These are phyloP conservation scores for Thymelicus acteon DNA, from an alignment of 2,888 invertebrate genomes.

Conservation along the genomic window DNA sequence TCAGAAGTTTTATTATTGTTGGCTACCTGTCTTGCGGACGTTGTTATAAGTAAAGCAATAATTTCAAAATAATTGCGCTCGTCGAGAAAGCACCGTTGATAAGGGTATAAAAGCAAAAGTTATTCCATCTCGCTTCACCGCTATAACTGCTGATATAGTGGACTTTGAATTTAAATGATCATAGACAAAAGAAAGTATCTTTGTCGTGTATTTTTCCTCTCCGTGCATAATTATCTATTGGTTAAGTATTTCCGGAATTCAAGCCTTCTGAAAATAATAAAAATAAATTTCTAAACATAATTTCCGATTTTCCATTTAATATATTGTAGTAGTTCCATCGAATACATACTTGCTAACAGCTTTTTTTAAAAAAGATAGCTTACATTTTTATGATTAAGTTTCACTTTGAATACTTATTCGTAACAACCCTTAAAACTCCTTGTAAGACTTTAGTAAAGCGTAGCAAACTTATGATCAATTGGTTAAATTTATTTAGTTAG, in stretches of 20 bases:
- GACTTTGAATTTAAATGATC: slow-evolving; percentile 2
- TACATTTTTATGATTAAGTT: too few species aligned
- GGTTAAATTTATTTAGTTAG: too few species aligned
- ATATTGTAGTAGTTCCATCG: too few species aligned
- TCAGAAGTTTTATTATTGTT: slow-evolving; percentile 56
- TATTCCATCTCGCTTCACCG: background rate
- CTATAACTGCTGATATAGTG: background rate
- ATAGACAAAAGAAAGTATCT: background rate
- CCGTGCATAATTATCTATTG: background rate
- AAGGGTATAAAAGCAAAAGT: slow-evolving; percentile 12
- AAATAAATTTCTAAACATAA: too few species aligned
- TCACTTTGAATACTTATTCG: too few species aligned
- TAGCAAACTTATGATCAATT: too few species aligned
- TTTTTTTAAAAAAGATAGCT: too few species aligned
- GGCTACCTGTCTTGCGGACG: slow-evolving; percentile 37
- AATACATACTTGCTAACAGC: too few species aligned
- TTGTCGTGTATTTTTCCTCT: background rate
- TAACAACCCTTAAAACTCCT: too few species aligned
- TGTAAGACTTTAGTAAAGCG: too few species aligned
- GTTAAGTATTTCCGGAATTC: background rate
- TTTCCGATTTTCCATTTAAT: too few species aligned
- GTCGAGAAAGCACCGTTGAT: slow-evolving; percentile 24
- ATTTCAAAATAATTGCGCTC: slow-evolving; percentile 27
- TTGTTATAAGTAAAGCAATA: slow-evolving; percentile 27
- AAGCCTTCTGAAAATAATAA: too few species aligned